Conservation (phyloP, 2,113 vertebrate species). For the Vidua macroura region DNA sequence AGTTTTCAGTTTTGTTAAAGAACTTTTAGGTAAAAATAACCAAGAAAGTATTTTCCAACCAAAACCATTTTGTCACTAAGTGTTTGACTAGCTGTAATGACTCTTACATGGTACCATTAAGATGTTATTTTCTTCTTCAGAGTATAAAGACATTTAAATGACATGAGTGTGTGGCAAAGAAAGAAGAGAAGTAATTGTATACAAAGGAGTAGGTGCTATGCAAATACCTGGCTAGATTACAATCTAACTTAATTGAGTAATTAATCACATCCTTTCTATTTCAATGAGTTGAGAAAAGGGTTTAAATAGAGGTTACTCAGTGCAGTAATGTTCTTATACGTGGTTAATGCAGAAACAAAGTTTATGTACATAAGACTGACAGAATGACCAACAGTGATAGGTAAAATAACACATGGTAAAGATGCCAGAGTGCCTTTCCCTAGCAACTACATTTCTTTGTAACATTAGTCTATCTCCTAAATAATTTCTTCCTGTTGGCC, state of each 20-base stretch:
- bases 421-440: not conserved
- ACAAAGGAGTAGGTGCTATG: not conserved
- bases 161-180: not conserved
- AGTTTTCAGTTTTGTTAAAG: not conserved
- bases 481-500: not conserved
- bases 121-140: not conserved
- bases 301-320: not conserved
- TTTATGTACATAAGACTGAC: not conserved
- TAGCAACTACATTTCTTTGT: not conserved
- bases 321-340: not conserved
- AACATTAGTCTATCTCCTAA: not conserved
- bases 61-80: not conserved
- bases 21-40: not conserved
- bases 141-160: not conserved
- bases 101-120: not conserved
- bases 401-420: not conserved
- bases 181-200: conserved; percentile 7
- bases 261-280: conserved; percentile 20
- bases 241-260: conserved; percentile 40
- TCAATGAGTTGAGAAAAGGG: not conserved
- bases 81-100: not conserved
- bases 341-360: not conserved
- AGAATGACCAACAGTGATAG: not conserved
- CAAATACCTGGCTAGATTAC: conserved; percentile 42
- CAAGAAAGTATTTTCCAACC: not conserved